phyloP scores from a whole-genome alignment of 2,888 invertebrate species.

The Xestia c-nigrum region DNA sequence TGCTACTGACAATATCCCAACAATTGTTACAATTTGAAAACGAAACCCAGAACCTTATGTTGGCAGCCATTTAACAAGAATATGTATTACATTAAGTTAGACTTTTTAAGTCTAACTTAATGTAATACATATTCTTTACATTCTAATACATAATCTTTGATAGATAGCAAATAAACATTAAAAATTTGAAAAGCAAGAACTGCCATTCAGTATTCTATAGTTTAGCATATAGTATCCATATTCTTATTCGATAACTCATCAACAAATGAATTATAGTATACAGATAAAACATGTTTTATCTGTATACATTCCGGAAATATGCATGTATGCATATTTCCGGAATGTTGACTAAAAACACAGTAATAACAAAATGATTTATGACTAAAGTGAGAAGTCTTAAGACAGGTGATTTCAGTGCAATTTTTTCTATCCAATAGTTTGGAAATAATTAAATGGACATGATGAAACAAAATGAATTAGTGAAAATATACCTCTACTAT shows the following conservation, averaged over 20 bases:
- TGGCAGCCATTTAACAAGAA: background rate
- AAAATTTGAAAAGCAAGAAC: background rate
- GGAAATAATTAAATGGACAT: background rate
- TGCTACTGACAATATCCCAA: background rate
- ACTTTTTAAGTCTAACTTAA: no score
- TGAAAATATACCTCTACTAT: constrained; percentile 88
- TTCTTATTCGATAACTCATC: background rate
- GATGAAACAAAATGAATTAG: constrained; percentile 3
- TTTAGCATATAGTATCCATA: background rate
- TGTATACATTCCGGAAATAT: no score
- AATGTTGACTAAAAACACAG: background rate
- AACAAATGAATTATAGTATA: background rate
- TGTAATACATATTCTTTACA: no score
- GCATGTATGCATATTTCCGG: background rate
- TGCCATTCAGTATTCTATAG: background rate
- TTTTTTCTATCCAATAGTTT: background rate
- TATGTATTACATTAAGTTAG: no score
- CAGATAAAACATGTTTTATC: no score
- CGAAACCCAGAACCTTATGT: background rate
- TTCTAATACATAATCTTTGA: no score
- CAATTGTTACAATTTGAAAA: background rate
- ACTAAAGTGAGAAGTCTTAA: background rate
- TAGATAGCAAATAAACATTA: background rate
- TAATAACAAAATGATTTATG: background rate
- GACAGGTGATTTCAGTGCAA: background rate